phyloP scores from a whole-genome alignment of 2,113 vertebrate genomes.

The Cyprinus carpio region DNA sequence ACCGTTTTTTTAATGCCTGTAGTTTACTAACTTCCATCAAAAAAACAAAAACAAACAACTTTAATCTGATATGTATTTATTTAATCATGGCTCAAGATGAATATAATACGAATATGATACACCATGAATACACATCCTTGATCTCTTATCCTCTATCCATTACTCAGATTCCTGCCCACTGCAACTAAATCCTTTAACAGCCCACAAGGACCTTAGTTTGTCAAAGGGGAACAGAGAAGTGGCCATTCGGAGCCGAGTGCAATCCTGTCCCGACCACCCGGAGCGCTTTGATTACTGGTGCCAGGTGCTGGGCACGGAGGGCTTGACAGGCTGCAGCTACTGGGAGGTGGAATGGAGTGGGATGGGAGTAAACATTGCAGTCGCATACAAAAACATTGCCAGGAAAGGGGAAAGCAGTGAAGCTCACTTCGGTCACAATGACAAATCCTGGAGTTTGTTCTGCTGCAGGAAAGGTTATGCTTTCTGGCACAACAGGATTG shows the following conservation, averaged over 20 bases:
- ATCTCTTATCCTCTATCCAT: neutral
- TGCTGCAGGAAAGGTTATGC: constrained; percentile 69
- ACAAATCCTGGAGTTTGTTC: constrained; percentile 78
- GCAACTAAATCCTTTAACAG: constrained; percentile 46
- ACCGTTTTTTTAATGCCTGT: too few species aligned
- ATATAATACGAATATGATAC: constrained; percentile 25
- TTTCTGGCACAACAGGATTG: constrained; percentile 68
- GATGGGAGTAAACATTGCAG: constrained; percentile 47
- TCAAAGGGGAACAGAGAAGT: constrained; percentile 30
- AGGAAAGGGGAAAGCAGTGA: constrained; percentile 59
- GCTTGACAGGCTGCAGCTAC: constrained; percentile 66
- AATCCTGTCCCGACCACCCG: constrained; percentile 51
- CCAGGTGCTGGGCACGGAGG: constrained; percentile 76
- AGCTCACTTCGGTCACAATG: constrained; percentile 72
- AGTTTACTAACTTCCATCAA: too few species aligned
- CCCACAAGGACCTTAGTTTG: constrained; percentile 42
- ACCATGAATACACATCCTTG: constrained; percentile 7
- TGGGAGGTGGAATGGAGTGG: constrained; percentile 74
- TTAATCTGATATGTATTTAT: neutral
- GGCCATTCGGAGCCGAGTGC: constrained; percentile 8
- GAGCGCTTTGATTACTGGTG: constrained; percentile 71
- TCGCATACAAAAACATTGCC: constrained; percentile 39
- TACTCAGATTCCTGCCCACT: constrained; percentile 39
- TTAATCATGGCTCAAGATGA: too few species aligned
- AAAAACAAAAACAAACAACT: neutral